Evolutionary conservation across 2,797 vertebrate genomes (phyloP).

Genomic region (Notamacropus eugenii): DNA sequence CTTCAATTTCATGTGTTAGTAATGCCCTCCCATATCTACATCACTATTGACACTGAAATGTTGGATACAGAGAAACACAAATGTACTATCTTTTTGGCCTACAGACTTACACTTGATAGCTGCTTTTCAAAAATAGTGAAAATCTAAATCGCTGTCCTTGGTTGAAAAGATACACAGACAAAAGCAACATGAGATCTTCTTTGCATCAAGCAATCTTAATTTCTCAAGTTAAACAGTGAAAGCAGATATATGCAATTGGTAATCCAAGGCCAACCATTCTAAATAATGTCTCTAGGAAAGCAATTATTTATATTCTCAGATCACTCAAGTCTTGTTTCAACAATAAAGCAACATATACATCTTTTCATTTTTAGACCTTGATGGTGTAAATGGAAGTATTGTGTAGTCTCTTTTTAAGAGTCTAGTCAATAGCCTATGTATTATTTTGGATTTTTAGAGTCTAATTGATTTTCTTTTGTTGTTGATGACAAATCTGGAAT

Average conservation of each 20-base stretch:
- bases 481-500: neutral
- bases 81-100: neutral
- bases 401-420: conserved; percentile 55
- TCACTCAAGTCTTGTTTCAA: conserved; percentile 63
- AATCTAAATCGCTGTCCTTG: conserved; percentile 18
- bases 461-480: conserved; percentile 60
- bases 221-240: conserved; percentile 24
- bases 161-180: conserved; percentile 46
- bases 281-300: conserved; percentile 70
- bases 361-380: conserved; percentile 66
- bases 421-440: conserved; percentile 12
- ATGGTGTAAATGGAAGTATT: conserved; percentile 63
- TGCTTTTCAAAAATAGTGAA: conserved; percentile 48
- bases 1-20: conserved; percentile 5
- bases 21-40: neutral
- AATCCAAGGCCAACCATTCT: conserved; percentile 57
- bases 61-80: conserved; percentile 25
- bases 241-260: conserved; percentile 32
- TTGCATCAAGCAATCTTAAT: conserved; percentile 29
- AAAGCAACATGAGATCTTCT: conserved; percentile 51
- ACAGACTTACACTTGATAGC: conserved; percentile 48
- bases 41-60: neutral
- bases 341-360: conserved; percentile 50
- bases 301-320: conserved; percentile 61
- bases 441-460: conserved; percentile 61